Base-by-base conservation (phyloP, 2,888 invertebrate species). In the Catocala sponsa region DNA sequence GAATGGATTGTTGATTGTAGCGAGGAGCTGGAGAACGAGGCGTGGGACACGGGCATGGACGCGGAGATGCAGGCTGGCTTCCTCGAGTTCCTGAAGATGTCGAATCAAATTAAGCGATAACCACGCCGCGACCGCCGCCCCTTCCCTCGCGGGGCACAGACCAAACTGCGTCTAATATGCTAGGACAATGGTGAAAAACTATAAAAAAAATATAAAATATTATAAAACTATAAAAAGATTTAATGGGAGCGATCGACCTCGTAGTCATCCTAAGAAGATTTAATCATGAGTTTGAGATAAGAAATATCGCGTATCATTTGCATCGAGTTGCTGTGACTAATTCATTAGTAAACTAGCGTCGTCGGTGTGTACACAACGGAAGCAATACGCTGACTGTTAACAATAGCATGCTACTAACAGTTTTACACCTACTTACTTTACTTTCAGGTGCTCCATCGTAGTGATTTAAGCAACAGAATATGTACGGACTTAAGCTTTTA, bases 81-180 rank as follows among this genome's bases (percentile, higher is more conserved):
- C 85, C 87, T 94, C 67, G 95, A 95, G 82, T 95, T 95, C 85
- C 91, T 95, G 77, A 92, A 91, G 83, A 92, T 94, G 81, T 94
- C 95, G 70, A 95, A 95, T 78, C 95, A 95, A 84, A 95, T 95
- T 80, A 94, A 94, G 78, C 94, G 94, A 94, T 94, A 94, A 90
- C 92, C 90, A 83, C 75, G 72, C 72, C 74, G 63, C 59, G 56
- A 68, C 55, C 68, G 60, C 63, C 69, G 70, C 76, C 70, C 69
- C 79, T 74, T 63, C 67, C 84, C 79, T 81, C 81, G 80, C 82
- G 83, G 82, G 81, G 76, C 78, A 85, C 86, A 87, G 89, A 89
- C 87, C 86, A 82, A 79, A 80, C 79, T 78, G 85, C 80, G 85
- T 87, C 83, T 85, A 83, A 77, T 76, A 72, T 77, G 80, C 73